Evolutionary conservation across 2,113 vertebrate species (phyloP), one percentile per base, ranked within the genome.

Genomic region (Sus scrofa): DNA sequence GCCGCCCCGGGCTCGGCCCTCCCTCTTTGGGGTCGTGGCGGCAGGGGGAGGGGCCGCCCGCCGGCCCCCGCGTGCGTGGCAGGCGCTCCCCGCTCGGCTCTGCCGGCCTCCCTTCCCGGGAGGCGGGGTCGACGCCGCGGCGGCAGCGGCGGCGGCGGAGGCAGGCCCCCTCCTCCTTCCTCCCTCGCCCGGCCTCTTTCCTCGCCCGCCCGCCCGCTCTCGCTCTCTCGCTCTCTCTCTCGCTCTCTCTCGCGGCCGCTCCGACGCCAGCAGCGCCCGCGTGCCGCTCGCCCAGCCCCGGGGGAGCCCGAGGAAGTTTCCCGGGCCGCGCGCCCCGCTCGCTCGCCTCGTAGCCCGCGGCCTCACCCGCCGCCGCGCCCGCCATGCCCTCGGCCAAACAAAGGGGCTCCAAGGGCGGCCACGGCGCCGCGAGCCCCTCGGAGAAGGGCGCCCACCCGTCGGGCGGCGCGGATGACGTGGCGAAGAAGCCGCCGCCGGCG

Each of bases 381-480:
- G 94, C 95, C 97, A 98, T 98, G 98, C 97, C 98, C 92, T 96
- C 97, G 86, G 96, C 95, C 93, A 98, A 97, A 94, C 98, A 97
- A 98, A 98, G 97, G 97, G 97, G 97, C 96, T 15, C 89, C 94
- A 98, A 98, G 89, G 98, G 98, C 97, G 92, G 98, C 97, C 95
- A 97, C 95, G 87, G 97, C 75, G 93, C 95, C 96, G 89, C 93
- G 68, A 96, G 87, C 85, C 95, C 97, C 77, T 27, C 97, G 75
- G 98, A 98, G 32, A 98, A 97, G 96, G 97, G 98, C 89, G 97
- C 98, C 96, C 98, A 98, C 93, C 93, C 96, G 85, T 95, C 96
- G 85, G 97, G 97, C 87, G 96, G 95, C 88, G 93, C 97, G 95
- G 98, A 98, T 96, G 97, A 97, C 98, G 98, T 98, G 98, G 98